Conservation (phyloP, 92 coral and sea anemone species). For the Virgularia gustaviana region DNA sequence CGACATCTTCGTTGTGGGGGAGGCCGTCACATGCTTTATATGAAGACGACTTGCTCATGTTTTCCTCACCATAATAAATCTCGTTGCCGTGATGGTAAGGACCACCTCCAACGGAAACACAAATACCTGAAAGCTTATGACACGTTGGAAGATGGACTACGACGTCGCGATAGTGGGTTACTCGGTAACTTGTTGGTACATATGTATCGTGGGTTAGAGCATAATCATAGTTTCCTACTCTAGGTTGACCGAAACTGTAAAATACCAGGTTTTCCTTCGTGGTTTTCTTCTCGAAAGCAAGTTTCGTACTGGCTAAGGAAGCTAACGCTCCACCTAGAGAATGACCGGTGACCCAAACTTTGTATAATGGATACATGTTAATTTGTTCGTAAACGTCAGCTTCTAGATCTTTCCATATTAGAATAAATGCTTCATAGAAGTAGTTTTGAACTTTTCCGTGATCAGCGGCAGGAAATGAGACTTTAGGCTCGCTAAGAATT, state of each 20-base stretch:
- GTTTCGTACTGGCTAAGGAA: slow-evolving; percentile 37
- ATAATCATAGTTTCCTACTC: slow-evolving; percentile 38
- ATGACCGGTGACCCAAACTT: slow-evolving; percentile 50
- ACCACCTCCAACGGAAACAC: slow-evolving; percentile 1
- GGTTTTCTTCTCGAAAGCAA: slow-evolving; percentile 3
- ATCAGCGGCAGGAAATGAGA: slow-evolving; percentile 39
- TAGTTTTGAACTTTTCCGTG: slow-evolving; percentile 40
- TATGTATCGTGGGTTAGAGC: slow-evolving; percentile 37
- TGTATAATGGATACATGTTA: slow-evolving; percentile 17
- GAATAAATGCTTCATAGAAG: slow-evolving; percentile 24
- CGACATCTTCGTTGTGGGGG: slow-evolving; percentile 38
- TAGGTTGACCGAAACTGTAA: slow-evolving; percentile 47
- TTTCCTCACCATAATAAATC: slow-evolving; percentile 24
- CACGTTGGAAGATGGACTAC: slow-evolving; percentile 44
- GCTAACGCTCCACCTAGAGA: slow-evolving; percentile 50
- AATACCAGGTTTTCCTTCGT: slow-evolving; percentile 2
- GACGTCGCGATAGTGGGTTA: slow-evolving; percentile 26
- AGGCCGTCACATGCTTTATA: slow-evolving; percentile 38
- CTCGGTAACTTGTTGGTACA: slow-evolving; percentile 43
- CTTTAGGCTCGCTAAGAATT: slow-evolving; percentile 26
- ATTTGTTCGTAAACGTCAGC: slow-evolving; percentile 21
- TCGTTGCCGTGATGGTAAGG: slow-evolving; percentile 53
- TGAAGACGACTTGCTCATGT: slow-evolving; percentile 29
- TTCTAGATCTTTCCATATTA: slow-evolving; percentile 34
- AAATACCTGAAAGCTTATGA: not conserved